Evolutionary conservation across 2,113 vertebrate species (phyloP).

Genomic region (Parus major): DNA sequence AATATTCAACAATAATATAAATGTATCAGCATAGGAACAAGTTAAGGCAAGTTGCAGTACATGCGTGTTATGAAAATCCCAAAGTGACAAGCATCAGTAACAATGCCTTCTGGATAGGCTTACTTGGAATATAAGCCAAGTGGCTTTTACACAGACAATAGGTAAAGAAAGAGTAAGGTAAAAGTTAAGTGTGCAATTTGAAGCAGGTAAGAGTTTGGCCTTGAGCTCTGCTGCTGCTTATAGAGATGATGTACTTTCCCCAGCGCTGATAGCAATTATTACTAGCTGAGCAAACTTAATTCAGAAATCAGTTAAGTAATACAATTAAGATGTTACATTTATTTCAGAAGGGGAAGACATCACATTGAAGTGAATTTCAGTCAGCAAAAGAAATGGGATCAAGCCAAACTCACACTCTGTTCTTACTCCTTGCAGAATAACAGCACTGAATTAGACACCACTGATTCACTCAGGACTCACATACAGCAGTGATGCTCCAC

Average conservation of each 20-base stretch:
- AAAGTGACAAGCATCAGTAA: not conserved
- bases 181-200: not conserved
- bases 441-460: not conserved
- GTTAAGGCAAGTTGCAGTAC: not conserved
- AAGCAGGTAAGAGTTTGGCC: not conserved
- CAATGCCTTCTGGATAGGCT: not conserved
- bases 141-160: not conserved
- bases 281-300: not conserved
- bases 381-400: not conserved
- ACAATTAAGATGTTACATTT: not conserved
- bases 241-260: not conserved
- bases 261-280: not conserved
- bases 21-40: not conserved
- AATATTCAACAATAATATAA: not conserved
- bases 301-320: not conserved
- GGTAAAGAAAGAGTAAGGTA: not conserved
- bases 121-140: not conserved
- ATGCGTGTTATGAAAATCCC: not conserved
- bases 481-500: not conserved
- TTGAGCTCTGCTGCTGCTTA: not conserved
- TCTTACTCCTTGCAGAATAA: not conserved
- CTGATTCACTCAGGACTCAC: not conserved
- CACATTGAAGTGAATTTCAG: not conserved
- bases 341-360: not conserved
- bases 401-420: not conserved